These are phyloP conservation scores for Opisthocomus hoazin DNA, from an alignment of 2,113 vertebrate genomes.

Conservation along the genomic window DNA sequence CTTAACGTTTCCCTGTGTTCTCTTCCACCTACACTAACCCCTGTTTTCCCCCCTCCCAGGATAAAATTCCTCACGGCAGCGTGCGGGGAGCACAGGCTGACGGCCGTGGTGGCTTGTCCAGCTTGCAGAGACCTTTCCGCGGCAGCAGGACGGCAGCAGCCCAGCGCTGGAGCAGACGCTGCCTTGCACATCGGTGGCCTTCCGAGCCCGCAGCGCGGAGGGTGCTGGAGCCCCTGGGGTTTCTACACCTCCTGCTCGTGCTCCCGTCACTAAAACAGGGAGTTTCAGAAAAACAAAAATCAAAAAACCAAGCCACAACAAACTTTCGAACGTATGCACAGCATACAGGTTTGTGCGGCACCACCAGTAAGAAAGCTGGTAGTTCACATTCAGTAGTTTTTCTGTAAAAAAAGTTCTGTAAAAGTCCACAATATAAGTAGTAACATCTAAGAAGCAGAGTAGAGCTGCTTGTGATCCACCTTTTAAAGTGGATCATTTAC, in stretches of 20 bases:
- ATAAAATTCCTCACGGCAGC: neutral
- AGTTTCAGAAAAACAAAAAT: neutral
- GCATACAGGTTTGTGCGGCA: neutral
- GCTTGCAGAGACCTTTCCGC: neutral
- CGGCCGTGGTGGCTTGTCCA: accelerated
- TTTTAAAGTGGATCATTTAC: neutral
- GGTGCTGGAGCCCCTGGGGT: neutral
- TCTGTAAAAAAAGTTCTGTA: neutral
- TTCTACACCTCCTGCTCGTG: neutral
- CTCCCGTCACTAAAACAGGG: neutral
- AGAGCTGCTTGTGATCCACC: neutral
- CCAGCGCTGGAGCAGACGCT: neutral
- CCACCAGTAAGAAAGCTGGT: neutral
- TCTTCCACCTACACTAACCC: neutral
- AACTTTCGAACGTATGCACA: neutral
- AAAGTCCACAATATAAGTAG: neutral
- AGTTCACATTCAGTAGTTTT: neutral
- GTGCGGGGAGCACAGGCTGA: neutral
- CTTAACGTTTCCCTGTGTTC: accelerated
- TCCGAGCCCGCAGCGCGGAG: accelerated
- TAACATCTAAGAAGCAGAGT: neutral
- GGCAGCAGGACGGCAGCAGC: accelerated
- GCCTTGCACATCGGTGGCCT: neutral
- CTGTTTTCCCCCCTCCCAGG: accelerated
- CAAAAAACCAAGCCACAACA: too few relatives aligned